Percentiles rank a stretch among this genome's conserved stretches.
Conservation (phyloP, 2,113 vertebrate species). For the Gobius niger region DNA sequence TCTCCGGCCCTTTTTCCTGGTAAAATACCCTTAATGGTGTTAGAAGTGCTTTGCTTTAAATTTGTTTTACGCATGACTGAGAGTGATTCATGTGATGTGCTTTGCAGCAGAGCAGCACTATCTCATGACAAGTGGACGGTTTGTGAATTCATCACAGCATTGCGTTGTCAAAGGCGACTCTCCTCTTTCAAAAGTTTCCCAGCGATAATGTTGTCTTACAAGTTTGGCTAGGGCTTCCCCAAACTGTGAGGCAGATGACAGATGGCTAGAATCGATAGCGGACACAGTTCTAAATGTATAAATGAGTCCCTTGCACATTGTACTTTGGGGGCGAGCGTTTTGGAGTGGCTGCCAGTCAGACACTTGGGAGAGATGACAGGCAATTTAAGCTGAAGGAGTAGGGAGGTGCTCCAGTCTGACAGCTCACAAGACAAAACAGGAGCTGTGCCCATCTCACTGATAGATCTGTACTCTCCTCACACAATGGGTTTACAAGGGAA, state of each 20-base stretch:
- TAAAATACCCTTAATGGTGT: slow-evolving; percentile 33
- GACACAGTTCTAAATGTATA: slow-evolving; percentile 61
- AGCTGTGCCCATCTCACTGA: not conserved
- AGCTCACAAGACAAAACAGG: slow-evolving; percentile 30
- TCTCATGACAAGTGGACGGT: slow-evolving; percentile 33
- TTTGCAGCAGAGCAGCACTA: slow-evolving; percentile 3
- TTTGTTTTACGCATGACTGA: slow-evolving; percentile 31
- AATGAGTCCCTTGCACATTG: slow-evolving; percentile 53
- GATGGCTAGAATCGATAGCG: slow-evolving; percentile 47
- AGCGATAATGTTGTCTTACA: slow-evolving; percentile 45
- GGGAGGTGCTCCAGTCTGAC: slow-evolving; percentile 52
- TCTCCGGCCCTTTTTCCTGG: slow-evolving; percentile 43
- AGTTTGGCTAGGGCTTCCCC: slow-evolving; percentile 32
- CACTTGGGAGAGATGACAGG: slow-evolving; percentile 50
- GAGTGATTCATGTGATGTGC: slow-evolving; percentile 41
- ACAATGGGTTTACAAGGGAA: not conserved
- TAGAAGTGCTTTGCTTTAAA: slow-evolving; percentile 33
- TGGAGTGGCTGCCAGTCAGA: slow-evolving; percentile 68
- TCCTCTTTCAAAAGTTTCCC: slow-evolving; percentile 50
- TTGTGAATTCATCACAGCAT: slow-evolving; percentile 43
- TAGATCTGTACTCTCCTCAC: slow-evolving; percentile 3
- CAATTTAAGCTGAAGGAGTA: slow-evolving; percentile 70
- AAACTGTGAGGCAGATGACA: slow-evolving; percentile 36
- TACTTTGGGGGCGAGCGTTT: slow-evolving; percentile 51
- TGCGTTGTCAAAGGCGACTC: slow-evolving; percentile 38